These are phyloP conservation scores for Xestia c-nigrum DNA, from an alignment of 2,888 invertebrate genomes.

Conservation along the genomic window DNA sequence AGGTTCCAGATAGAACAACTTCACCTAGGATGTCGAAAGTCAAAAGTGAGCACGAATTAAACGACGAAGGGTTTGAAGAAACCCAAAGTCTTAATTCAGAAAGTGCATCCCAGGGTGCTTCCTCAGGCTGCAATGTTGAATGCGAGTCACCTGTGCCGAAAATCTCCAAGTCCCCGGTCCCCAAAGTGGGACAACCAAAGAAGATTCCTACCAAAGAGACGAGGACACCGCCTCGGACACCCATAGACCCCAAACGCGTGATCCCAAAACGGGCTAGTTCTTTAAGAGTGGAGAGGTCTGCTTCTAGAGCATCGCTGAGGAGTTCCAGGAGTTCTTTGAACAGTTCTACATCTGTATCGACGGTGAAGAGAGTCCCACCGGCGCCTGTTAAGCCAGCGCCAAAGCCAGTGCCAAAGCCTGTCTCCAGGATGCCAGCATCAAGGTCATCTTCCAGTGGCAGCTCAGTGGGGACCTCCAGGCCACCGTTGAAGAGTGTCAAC, in stretches of 20 bases:
- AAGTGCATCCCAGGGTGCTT: slow-evolving; percentile 96
- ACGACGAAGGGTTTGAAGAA: slow-evolving; percentile 98
- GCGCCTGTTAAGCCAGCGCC: slow-evolving; percentile 83
- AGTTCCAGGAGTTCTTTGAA: slow-evolving; percentile 96
- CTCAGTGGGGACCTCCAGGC: slow-evolving; percentile 88
- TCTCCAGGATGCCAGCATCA: slow-evolving; percentile 85
- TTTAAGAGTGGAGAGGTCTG: slow-evolving; percentile 93
- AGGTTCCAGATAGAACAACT: slow-evolving; percentile 79
- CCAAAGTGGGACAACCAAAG: slow-evolving; percentile 76
- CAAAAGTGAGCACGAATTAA: slow-evolving; percentile 92
- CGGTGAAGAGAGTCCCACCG: slow-evolving; percentile 93
- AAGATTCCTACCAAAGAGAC: slow-evolving; percentile 89
- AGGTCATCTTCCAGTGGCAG: slow-evolving; percentile 87
- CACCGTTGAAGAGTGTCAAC: slow-evolving; percentile 80
- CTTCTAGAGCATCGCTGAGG: slow-evolving; percentile 94
- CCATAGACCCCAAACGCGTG: slow-evolving; percentile 79
- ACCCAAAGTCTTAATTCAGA: slow-evolving; percentile 97
- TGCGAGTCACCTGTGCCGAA: slow-evolving; percentile 90
- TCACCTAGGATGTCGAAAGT: slow-evolving; percentile 89
- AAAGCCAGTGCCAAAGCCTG: slow-evolving; percentile 86
- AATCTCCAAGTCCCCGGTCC: slow-evolving; percentile 81
- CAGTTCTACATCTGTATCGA: slow-evolving; percentile 95
- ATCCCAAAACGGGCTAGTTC: slow-evolving; percentile 83
- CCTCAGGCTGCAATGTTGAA: slow-evolving; percentile 93
- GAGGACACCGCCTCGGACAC: slow-evolving; percentile 82